Evolutionary conservation across 2,113 vertebrate species (phyloP), one percentile per base, ranked within the genome.

Genomic region (Tyto alba): DNA sequence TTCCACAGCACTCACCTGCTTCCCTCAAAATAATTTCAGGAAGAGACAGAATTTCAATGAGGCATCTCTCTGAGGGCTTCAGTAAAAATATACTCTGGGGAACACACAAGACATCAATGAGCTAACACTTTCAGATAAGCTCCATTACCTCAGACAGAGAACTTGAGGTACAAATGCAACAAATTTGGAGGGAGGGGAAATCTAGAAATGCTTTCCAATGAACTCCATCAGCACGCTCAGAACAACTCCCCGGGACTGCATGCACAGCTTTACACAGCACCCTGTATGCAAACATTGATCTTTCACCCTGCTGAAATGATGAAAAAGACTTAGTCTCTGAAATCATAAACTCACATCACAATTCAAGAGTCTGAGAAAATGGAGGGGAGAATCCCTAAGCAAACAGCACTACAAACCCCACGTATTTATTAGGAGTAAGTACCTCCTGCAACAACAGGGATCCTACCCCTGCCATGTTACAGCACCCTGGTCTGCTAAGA

Each of bases 31-130:
- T 47, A 72, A 91, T 76, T 40, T 53, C 50, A 47, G 40, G 55
- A 77, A 84, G 75, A 90, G 79, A 47, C 67, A 78, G 83, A 71
- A 90, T 93, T 83, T 93, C 93, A 92, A 69, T 63, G 21, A 89
- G 73, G 76, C 47, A 78, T 60, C 50, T 66, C 82, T 93, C 66
- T 0, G 17, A 75, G 64, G 83, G 57, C 76, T 74, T 29, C 66
- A 41, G 59, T n/a, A 52, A 26, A 50, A 83, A 88, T 0, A 10
- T 0, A 25, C 76, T 18, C 89, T 14, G 29, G 74, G 90, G 85
- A 92, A 66, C 64, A 50, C 27, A 16, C 2, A 5, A 13, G 68
- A 34, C 27, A 30, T 50, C 52, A 27, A 7, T 2, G 69, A 87
- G 68, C 50, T 91, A 22, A 43, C 0, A 4, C 85, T 68, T 63